These are phyloP conservation scores for Idaea aversata DNA, from an alignment of 2,888 invertebrate genomes.

Conservation along the genomic window DNA sequence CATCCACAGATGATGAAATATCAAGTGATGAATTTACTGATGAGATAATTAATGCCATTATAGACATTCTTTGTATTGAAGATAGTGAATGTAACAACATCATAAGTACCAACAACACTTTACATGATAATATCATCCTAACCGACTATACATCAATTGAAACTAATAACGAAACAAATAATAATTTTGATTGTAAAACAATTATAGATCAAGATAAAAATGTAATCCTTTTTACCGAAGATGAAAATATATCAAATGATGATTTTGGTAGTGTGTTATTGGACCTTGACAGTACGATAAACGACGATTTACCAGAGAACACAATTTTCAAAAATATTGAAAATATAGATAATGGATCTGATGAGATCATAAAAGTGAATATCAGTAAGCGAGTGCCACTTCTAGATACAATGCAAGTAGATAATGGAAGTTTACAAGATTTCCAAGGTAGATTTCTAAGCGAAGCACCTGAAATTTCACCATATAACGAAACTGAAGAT, in stretches of 20 bases:
- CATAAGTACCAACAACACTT: neutral
- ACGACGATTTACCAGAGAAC: neutral
- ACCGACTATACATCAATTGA: neutral
- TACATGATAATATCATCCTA: neutral
- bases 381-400: neutral
- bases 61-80: neutral
- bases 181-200: neutral
- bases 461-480: neutral
- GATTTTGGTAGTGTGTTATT: neutral
- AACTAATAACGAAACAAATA: neutral
- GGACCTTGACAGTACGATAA: neutral
- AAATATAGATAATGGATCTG: neutral
- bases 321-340: neutral
- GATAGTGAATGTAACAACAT: neutral
- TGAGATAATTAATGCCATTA: neutral
- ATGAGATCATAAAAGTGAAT: neutral
- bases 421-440: neutral
- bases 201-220: neutral
- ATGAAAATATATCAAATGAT: neutral
- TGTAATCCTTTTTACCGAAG: neutral
- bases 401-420: neutral
- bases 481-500: neutral
- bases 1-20: neutral
- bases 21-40: neutral
- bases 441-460: neutral